phyloP scores from a whole-genome alignment of 2,888 invertebrate genomes.

The Timema podura region DNA sequence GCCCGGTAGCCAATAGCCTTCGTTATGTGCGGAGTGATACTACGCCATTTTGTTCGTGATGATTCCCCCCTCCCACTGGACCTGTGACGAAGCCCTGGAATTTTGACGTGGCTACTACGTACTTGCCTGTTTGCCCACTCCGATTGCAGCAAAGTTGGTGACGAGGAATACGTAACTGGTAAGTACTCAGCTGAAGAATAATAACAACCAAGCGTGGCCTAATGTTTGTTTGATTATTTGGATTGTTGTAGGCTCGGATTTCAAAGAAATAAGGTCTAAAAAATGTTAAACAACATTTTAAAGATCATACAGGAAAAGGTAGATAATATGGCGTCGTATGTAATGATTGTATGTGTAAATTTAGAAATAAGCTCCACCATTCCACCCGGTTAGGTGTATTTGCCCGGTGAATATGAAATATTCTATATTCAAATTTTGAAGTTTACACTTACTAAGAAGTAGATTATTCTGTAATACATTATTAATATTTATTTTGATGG shows the following conservation, averaged over 20 bases:
- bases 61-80: constrained; percentile 70
- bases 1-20: constrained; percentile 2
- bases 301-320: constrained; percentile 44
- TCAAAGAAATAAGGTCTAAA: constrained; percentile 19
- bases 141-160: constrained; percentile 90
- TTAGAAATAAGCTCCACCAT: constrained; percentile 36
- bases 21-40: constrained; percentile 27
- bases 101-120: constrained; percentile 92
- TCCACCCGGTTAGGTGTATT: constrained; percentile 21
- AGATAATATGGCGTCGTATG: constrained; percentile 50
- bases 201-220: constrained; percentile 55
- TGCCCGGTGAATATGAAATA: constrained; percentile 25
- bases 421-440: no score
- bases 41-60: constrained; percentile 70
- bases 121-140: constrained; percentile 89
- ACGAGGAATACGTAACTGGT: constrained; percentile 94
- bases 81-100: constrained; percentile 81
- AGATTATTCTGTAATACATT: no score
- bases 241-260: constrained; percentile 16
- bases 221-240: constrained; percentile 23
- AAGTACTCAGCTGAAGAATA: constrained; percentile 66
- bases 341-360: constrained; percentile 42
- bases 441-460: no score
- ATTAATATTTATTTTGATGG: no score
- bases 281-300: constrained; percentile 44